Percentiles rank a stretch among this genome's conserved stretches.
Conservation (phyloP, 2,113 vertebrate genomes). For the Peromyscus californicus region DNA sequence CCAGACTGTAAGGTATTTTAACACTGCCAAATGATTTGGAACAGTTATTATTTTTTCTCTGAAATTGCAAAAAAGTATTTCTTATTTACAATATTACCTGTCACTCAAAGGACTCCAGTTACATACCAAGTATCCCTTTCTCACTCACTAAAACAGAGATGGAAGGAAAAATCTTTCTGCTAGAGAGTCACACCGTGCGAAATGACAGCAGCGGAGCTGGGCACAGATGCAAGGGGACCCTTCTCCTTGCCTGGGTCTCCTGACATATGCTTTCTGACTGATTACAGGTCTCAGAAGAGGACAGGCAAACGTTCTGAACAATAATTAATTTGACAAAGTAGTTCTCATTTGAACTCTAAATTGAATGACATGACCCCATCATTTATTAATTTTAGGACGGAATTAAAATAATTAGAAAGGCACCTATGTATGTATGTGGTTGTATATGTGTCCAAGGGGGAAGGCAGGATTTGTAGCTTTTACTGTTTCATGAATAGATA, state of each 20-base stretch:
- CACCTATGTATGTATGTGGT: not conserved
- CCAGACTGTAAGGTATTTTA: not conserved
- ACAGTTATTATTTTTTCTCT: not conserved
- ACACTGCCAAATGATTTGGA: slow-evolving; percentile 17
- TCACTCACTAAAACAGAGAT: not conserved
- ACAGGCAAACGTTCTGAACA: not conserved
- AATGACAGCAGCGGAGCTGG: not conserved
- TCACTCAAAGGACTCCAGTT: not conserved
- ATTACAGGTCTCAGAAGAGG: not conserved
- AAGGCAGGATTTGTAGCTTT: not conserved
- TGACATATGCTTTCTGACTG: not conserved
- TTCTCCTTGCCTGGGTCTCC: not conserved
- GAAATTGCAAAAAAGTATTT: slow-evolving; percentile 24
- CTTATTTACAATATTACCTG: not conserved
- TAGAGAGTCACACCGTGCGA: not conserved
- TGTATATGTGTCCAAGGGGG: not conserved
- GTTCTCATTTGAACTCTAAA: not conserved
- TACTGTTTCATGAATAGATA: slow-evolving; percentile 26
- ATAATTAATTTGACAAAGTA: not conserved
- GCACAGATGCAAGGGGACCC: not conserved
- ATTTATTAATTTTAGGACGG: slow-evolving; percentile 26
- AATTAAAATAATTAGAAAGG: slow-evolving; percentile 6
- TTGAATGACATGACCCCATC: not conserved
- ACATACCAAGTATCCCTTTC: not conserved
- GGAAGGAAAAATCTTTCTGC: not conserved